These are phyloP conservation scores for Nothoprocta pentlandii DNA, from an alignment of 2,113 vertebrate species.

Conservation along the genomic window DNA sequence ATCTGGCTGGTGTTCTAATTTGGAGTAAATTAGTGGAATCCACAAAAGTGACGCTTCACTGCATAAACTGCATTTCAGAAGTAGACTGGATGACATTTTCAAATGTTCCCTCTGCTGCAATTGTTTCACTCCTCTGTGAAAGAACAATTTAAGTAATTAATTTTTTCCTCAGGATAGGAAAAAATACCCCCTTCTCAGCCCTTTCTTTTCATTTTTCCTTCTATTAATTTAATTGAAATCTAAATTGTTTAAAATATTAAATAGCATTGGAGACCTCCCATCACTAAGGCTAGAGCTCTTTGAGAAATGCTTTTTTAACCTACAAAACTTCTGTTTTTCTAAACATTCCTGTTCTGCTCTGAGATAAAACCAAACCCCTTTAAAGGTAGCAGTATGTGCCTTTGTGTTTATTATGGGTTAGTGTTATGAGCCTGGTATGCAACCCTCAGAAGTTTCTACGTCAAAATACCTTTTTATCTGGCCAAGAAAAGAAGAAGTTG, in stretches of 20 bases:
- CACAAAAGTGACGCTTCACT: slow-evolving; percentile 5
- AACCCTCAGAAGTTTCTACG: background rate
- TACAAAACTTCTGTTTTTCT: slow-evolving; percentile 4
- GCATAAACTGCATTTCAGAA: slow-evolving; percentile 29
- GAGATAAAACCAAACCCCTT: background rate
- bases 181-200: background rate
- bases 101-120: slow-evolving; percentile 25
- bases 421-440: background rate
- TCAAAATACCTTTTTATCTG: background rate
- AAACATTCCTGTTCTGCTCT: background rate
- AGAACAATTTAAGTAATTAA: slow-evolving; percentile 52
- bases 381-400: background rate
- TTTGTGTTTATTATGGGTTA: background rate
- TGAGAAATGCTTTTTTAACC: slow-evolving; percentile 21
- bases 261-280: background rate
- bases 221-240: slow-evolving; percentile 58
- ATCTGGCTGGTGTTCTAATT: background rate
- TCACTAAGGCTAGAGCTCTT: background rate
- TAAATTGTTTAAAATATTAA: slow-evolving; percentile 56
- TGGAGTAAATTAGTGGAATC: background rate
- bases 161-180: slow-evolving; percentile 64
- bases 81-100: slow-evolving; percentile 40
- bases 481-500: background rate
- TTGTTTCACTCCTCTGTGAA: slow-evolving; percentile 55
- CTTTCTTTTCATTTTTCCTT: slow-evolving; percentile 33